A percentile compares a stretch with the other conserved stretches of the same genome.
phyloP scores from a whole-genome alignment of 2,888 invertebrate species.

The Ophion costatus region DNA sequence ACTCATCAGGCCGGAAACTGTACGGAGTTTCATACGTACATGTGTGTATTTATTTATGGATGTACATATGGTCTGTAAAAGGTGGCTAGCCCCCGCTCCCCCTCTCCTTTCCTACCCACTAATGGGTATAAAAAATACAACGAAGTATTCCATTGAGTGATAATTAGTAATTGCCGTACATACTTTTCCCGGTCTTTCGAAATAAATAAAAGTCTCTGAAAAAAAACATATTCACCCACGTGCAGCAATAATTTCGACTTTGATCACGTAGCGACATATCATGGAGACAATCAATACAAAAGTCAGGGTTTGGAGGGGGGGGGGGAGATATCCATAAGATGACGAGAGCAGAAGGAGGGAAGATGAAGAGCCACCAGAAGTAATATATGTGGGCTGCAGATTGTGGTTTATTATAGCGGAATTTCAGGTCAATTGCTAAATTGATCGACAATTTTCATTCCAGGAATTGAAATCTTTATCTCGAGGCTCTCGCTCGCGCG shows the following conservation, averaged over 20 bases:
- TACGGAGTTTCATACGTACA: conserved; percentile 34
- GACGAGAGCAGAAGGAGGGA: conserved; percentile 12
- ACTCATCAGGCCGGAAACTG: conserved; percentile 80
- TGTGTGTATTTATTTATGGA: conserved; percentile 1
- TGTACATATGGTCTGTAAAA: conserved; percentile 7
- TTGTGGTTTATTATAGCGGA: conserved; percentile 78
- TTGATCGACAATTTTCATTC: conserved; percentile 82
- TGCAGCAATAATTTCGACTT: too few relatives aligned
- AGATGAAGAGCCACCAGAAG: conserved; percentile 47
- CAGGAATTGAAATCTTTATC: conserved; percentile 81
- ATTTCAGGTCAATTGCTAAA: conserved; percentile 82
- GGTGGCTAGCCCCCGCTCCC: background rate
- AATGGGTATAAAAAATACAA: conserved; percentile 20
- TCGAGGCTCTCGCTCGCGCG: conserved; percentile 61
- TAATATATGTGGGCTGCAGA: conserved; percentile 74
- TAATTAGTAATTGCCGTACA: conserved; percentile 28
- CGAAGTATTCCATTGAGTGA: conserved; percentile 10
- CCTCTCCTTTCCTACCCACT: background rate
- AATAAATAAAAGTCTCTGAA: too few relatives aligned
- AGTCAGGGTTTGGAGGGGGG: background rate
- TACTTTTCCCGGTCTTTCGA: background rate
- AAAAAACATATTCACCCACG: too few relatives aligned
- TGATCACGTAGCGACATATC: too few relatives aligned
- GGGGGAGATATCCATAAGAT: conserved; percentile 11
- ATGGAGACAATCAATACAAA: too few relatives aligned